These are phyloP conservation scores for Magallana nippona DNA, from an alignment of 2,888 invertebrate species.

Conservation along the genomic window DNA sequence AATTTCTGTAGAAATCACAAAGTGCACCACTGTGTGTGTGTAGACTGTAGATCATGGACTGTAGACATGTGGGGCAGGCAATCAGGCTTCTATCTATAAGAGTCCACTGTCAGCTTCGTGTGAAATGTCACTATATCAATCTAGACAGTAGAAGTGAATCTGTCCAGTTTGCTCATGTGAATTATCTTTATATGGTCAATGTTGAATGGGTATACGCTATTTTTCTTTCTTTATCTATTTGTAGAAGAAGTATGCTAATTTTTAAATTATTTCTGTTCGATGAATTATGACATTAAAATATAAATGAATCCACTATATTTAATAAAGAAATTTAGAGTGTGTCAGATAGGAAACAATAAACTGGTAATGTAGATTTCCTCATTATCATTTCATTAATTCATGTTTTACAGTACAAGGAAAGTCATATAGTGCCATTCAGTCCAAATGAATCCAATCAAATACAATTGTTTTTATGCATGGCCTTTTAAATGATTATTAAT, in stretches of 20 bases:
- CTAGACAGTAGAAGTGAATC: neutral
- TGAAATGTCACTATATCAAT: neutral
- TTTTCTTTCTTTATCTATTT: neutral
- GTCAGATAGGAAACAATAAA: no score
- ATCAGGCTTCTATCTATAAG: neutral
- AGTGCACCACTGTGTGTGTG: neutral
- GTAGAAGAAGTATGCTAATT: no score
- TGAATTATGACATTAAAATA: no score
- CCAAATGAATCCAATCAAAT: neutral
- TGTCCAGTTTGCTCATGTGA: neutral
- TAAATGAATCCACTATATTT: no score
- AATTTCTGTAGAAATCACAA: neutral
- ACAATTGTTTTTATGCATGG: neutral
- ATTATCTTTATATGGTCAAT: neutral
- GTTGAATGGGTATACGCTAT: neutral
- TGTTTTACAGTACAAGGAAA: no score
- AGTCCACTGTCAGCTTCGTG: slow-evolving; percentile 17
- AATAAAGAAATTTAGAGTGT: no score
- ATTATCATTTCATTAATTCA: no score
- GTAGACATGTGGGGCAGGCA: neutral
- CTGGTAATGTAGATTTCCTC: no score
- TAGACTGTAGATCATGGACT: neutral
- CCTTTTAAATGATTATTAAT: neutral
- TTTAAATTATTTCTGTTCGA: no score
- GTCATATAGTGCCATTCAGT: no score